Conservation (phyloP, 2,113 vertebrate genomes). For the Scomber colias region DNA sequence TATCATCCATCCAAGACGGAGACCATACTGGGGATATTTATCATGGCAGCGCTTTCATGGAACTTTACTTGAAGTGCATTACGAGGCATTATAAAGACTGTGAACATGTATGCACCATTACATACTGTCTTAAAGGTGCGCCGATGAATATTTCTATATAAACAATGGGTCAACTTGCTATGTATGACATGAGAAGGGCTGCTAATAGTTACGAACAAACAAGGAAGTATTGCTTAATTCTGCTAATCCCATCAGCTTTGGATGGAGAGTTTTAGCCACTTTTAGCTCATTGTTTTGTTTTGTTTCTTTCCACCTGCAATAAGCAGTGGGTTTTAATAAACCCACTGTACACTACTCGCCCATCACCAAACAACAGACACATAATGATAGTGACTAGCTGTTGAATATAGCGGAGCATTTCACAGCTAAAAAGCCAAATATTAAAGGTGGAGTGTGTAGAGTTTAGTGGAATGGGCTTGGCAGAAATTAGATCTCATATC, state of each 20-base stretch:
- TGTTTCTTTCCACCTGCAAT: too few relatives aligned
- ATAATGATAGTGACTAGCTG: not conserved
- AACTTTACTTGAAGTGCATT: constrained; percentile 3
- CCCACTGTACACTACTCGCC: too few relatives aligned
- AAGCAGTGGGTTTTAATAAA: not conserved
- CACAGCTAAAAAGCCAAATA: too few relatives aligned
- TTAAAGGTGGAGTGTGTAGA: too few relatives aligned
- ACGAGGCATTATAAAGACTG: not conserved
- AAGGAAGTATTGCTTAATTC: too few relatives aligned
- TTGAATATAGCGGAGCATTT: too few relatives aligned
- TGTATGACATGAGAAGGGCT: too few relatives aligned
- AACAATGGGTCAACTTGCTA: not conserved
- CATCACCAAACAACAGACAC: not conserved
- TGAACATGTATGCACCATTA: not conserved
- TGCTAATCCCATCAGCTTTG: not conserved
- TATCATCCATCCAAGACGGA: not conserved
- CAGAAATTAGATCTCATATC: too few relatives aligned
- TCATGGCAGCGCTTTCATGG: not conserved
- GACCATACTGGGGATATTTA: too few relatives aligned
- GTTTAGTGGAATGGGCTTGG: too few relatives aligned
- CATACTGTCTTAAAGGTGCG: not conserved
- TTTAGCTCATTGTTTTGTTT: not conserved
- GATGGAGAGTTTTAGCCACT: not conserved
- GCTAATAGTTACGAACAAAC: too few relatives aligned
- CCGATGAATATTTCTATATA: too few relatives aligned